Conservation (phyloP, 2,888 invertebrate species). For the Hartigia nigra region DNA sequence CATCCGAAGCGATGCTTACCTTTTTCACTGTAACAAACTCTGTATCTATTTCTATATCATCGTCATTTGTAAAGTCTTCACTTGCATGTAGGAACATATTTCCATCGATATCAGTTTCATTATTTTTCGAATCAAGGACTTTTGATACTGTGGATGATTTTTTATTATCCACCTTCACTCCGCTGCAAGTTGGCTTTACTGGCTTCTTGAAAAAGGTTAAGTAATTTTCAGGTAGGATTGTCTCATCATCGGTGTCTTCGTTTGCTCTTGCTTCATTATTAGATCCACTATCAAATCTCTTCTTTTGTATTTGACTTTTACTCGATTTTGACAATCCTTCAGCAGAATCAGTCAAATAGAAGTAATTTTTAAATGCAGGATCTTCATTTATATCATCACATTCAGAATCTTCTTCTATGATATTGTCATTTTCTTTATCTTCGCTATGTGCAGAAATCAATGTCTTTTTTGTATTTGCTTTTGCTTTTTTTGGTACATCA, state of each 20-base stretch:
- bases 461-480: background rate
- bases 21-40: background rate
- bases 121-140: background rate
- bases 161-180: background rate
- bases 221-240: background rate
- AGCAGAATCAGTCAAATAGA: background rate
- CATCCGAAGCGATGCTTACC: background rate
- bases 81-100: background rate
- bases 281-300: constrained; percentile 1
- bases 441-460: background rate
- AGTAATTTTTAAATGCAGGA: background rate
- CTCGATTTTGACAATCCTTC: background rate
- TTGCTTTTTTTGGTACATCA: background rate
- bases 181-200: background rate
- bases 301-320: constrained; percentile 10
- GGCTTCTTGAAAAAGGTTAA: background rate
- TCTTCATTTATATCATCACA: background rate
- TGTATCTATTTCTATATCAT: background rate
- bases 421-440: background rate
- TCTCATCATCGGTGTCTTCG: background rate
- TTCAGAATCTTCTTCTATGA: background rate
- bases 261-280: background rate
- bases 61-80: background rate
- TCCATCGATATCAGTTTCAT: background rate
- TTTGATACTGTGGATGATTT: background rate